Conservation (phyloP, 2,888 invertebrate genomes). For the Emesis furor region DNA sequence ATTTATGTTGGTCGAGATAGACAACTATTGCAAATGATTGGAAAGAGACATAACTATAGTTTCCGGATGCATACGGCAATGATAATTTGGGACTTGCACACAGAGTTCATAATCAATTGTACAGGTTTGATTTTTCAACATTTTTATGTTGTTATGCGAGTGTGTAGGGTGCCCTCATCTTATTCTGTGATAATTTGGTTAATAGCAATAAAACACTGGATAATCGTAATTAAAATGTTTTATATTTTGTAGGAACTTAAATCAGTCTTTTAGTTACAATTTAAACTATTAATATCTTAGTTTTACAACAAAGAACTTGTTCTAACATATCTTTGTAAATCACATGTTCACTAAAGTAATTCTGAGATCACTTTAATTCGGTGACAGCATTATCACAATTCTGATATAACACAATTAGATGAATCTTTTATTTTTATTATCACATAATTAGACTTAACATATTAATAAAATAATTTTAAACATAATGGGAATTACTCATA, state of each 20-base stretch:
- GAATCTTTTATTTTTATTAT: background rate
- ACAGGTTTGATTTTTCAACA: too few relatives aligned
- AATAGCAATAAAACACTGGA: background rate
- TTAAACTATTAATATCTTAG: background rate
- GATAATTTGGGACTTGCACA: too few relatives aligned
- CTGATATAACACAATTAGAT: too few relatives aligned
- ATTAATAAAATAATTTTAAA: background rate
- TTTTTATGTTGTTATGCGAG: too few relatives aligned
- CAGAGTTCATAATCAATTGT: too few relatives aligned
- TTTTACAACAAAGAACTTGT: background rate
- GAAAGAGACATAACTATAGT: too few relatives aligned
- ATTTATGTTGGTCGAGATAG: too few relatives aligned
- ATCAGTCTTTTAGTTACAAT: background rate
- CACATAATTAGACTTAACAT: background rate
- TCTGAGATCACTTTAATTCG: too few relatives aligned
- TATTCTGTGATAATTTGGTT: conserved; percentile 6
- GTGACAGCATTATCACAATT: too few relatives aligned
- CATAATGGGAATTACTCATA: background rate
- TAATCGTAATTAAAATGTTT: background rate
- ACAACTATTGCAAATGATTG: too few relatives aligned
- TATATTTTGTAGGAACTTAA: background rate
- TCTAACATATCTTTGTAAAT: background rate
- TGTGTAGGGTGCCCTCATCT: background rate
- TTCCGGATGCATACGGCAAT: too few relatives aligned
- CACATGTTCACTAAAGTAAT: background rate